Conservation (phyloP, 2,888 invertebrate species). For the Lepeophtheirus nordmannii region DNA sequence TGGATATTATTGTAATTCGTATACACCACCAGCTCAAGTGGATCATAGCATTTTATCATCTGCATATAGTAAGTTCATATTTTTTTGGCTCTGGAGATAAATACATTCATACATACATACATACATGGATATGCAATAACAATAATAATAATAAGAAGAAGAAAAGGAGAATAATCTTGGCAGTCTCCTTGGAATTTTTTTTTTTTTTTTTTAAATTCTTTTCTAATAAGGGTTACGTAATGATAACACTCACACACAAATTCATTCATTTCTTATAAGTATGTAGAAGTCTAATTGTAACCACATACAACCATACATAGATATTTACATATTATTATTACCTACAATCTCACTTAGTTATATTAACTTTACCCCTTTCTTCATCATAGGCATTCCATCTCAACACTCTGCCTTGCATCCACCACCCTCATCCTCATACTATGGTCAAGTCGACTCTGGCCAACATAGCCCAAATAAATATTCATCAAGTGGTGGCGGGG, state of each 20-base stretch:
- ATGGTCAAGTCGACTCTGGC: conserved; percentile 6
- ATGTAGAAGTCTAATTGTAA: no score
- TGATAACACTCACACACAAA: no score
- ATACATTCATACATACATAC: no score
- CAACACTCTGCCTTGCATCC: conserved; percentile 14
- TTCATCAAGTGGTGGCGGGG: not conserved
- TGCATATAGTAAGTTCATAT: conserved; percentile 21
- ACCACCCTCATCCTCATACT: conserved; percentile 9
- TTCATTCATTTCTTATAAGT: no score
- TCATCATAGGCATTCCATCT: conserved; percentile 9
- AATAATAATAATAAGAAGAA: no score
- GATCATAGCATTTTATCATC: conserved; percentile 19
- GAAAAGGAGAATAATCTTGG: no score
- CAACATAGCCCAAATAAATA: not conserved
- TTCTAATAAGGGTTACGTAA: no score
- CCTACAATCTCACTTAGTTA: not conserved
- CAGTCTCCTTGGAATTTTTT: no score
- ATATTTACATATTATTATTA: not conserved
- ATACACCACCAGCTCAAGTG: conserved; percentile 22
- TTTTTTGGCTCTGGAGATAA: not conserved
- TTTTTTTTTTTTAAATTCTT: no score
- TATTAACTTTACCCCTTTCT: not conserved
- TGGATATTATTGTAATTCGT: conserved; percentile 24
- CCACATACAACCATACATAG: no score
- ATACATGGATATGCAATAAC: no score